phyloP scores from a whole-genome alignment of 2,797 vertebrate species.

The Acanthopagrus latus region DNA sequence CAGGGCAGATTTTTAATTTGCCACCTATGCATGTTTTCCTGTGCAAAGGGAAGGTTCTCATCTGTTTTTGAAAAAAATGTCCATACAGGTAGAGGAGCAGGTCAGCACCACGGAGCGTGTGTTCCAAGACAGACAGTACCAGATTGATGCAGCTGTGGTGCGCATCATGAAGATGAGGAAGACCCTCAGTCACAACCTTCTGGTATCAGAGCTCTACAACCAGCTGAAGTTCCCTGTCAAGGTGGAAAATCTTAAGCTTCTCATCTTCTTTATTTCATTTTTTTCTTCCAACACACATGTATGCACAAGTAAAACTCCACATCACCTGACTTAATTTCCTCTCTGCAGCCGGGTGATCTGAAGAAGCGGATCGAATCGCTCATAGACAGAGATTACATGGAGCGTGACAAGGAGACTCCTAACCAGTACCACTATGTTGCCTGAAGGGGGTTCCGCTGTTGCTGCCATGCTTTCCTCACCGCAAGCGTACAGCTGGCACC shows the following conservation, averaged over 20 bases:
- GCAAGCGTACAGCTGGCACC: conserved; percentile 65
- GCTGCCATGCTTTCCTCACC: conserved; percentile 64
- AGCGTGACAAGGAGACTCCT: conserved; percentile 94
- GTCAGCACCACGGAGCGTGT: conserved; percentile 95
- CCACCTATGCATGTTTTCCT: neutral
- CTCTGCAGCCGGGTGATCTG: conserved; percentile 92
- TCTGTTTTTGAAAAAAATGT: neutral
- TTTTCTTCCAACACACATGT: too few relatives aligned
- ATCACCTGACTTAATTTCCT: conserved; percentile 18
- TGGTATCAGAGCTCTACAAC: conserved; percentile 96
- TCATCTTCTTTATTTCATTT: neutral
- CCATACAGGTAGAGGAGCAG: conserved; percentile 91
- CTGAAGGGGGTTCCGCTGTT: conserved; percentile 78
- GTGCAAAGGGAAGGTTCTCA: neutral
- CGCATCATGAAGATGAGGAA: conserved; percentile 98
- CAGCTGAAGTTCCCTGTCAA: conserved; percentile 96
- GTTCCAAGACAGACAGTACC: conserved; percentile 95
- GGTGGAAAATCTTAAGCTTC: conserved; percentile 72
- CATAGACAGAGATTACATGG: conserved; percentile 98
- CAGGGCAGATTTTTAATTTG: neutral
- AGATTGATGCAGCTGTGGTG: conserved; percentile 95
- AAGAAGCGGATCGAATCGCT: conserved; percentile 98
- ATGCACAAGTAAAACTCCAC: conserved; percentile 5
- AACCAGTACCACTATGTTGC: conserved; percentile 98
- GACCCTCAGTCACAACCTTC: conserved; percentile 92